Evolutionary conservation across 1,140 invertebrate species (phyloP).

Genomic region (Macrostomum lignano): DNA sequence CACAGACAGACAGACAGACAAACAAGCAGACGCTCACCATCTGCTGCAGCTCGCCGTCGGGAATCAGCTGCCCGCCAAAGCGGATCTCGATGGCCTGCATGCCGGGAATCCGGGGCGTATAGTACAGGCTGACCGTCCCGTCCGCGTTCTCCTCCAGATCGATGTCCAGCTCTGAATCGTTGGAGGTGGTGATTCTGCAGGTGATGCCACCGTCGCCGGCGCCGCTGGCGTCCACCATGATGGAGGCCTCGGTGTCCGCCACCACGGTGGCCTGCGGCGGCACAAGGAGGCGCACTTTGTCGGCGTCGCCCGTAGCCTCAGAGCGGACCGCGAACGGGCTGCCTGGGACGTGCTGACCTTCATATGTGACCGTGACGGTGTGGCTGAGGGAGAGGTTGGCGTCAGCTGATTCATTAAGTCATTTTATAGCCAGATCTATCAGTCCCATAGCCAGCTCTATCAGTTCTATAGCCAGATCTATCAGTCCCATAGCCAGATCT

Average conservation of each 20-base stretch:
- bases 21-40: slow-evolving; percentile 4
- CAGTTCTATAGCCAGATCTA: too few species aligned
- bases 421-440: too few species aligned
- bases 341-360: too few species aligned
- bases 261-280: slow-evolving; percentile 35
- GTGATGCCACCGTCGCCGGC: slow-evolving; percentile 57
- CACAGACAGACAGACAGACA: slow-evolving; percentile 5
- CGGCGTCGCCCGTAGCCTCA: slow-evolving; percentile 23
- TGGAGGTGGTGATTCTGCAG: slow-evolving; percentile 47
- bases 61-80: slow-evolving; percentile 49
- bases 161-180: slow-evolving; percentile 37
- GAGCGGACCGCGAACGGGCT: too few species aligned
- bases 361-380: too few species aligned
- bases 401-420: too few species aligned
- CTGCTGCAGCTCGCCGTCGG: slow-evolving; percentile 38
- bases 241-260: slow-evolving; percentile 44
- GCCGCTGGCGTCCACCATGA: too few species aligned
- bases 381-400: too few species aligned
- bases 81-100: slow-evolving; percentile 52
- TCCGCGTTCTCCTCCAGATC: slow-evolving; percentile 48
- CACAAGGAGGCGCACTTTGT: slow-evolving; percentile 23
- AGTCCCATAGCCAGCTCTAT: too few species aligned
- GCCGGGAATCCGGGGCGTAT: slow-evolving; percentile 41
- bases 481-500: too few species aligned
- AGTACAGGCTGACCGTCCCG: slow-evolving; percentile 36